A percentile compares a stretch with the other conserved stretches of the same genome.
phyloP scores from a whole-genome alignment of 2,888 invertebrate genomes.

The Noctua janthina region DNA sequence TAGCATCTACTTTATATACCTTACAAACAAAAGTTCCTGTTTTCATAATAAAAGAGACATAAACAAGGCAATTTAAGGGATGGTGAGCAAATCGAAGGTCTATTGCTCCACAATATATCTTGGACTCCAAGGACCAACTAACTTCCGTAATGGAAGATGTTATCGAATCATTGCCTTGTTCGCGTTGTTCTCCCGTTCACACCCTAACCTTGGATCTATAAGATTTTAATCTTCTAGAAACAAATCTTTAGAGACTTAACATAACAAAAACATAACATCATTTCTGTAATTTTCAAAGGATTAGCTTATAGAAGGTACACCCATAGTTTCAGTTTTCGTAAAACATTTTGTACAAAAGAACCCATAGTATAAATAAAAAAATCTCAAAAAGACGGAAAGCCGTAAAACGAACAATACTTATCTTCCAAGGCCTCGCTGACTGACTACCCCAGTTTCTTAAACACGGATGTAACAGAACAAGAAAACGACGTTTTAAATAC shows the following conservation, averaged over 20 bases:
- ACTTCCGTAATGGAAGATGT: slow-evolving; percentile 49
- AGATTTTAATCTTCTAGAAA: slow-evolving; percentile 5
- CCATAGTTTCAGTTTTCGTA: neutral
- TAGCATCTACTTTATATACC: neutral
- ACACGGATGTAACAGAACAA: slow-evolving; percentile 33
- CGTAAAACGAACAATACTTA: slow-evolving; percentile 9
- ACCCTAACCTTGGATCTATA: slow-evolving; percentile 19
- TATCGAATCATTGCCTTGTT: slow-evolving; percentile 53
- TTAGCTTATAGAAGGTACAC: neutral
- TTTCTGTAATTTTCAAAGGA: neutral
- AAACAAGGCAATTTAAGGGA: slow-evolving; percentile 47
- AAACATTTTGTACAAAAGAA: neutral
- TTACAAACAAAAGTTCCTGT: slow-evolving; percentile 12
- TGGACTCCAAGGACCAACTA: slow-evolving; percentile 55
- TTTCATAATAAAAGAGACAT: slow-evolving; percentile 31
- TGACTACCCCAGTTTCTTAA: slow-evolving; percentile 41
- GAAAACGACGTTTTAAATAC: slow-evolving; percentile 52
- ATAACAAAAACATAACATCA: neutral
- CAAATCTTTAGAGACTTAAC: neutral
- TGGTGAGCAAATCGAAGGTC: slow-evolving; percentile 61
- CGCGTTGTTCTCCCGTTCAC: slow-evolving; percentile 27
- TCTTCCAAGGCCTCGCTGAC: slow-evolving; percentile 38
- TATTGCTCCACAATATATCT: slow-evolving; percentile 60
- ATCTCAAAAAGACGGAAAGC: slow-evolving; percentile 31
- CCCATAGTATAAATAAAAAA: slow-evolving; percentile 35